Percentiles rank a stretch among this genome's conserved stretches.
Evolutionary conservation across 2,888 invertebrate genomes (phyloP).

Genomic region (Phengaris alcon): DNA sequence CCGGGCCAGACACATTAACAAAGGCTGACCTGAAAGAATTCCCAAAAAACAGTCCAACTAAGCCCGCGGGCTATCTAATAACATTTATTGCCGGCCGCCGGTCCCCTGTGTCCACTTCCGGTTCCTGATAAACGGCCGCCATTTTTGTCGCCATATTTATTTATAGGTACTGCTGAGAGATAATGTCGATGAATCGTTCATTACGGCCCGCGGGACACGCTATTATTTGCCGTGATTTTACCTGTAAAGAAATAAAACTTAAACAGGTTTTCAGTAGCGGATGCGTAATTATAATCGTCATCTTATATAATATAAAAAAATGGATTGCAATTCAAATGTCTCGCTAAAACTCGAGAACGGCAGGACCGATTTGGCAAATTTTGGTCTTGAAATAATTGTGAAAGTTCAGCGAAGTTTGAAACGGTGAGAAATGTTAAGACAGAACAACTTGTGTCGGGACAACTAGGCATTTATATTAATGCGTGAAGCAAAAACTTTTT

Average conservation of each 20-base stretch:
- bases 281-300: too few relatives aligned
- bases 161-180: constrained; percentile 72
- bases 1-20: constrained; percentile 75
- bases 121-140: constrained; percentile 76
- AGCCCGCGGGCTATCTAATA: constrained; percentile 79
- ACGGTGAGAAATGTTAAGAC: too few relatives aligned
- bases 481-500: too few relatives aligned
- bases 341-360: too few relatives aligned
- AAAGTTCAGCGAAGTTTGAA: too few relatives aligned
- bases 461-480: too few relatives aligned
- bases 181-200: constrained; percentile 68
- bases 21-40: constrained; percentile 68
- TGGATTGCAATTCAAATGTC: too few relatives aligned
- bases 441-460: too few relatives aligned
- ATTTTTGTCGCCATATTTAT: constrained; percentile 80
- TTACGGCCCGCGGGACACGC: constrained; percentile 42
- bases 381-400: too few relatives aligned
- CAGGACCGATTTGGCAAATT: too few relatives aligned
- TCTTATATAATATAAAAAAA: too few relatives aligned
- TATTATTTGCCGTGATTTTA: background rate
- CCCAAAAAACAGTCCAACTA: constrained; percentile 70
- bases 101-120: constrained; percentile 78
- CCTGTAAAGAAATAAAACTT: background rate
- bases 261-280: background rate
- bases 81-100: constrained; percentile 75